phyloP scores from a whole-genome alignment of 2,113 vertebrate genomes.

The Colistium nudipinnis region DNA sequence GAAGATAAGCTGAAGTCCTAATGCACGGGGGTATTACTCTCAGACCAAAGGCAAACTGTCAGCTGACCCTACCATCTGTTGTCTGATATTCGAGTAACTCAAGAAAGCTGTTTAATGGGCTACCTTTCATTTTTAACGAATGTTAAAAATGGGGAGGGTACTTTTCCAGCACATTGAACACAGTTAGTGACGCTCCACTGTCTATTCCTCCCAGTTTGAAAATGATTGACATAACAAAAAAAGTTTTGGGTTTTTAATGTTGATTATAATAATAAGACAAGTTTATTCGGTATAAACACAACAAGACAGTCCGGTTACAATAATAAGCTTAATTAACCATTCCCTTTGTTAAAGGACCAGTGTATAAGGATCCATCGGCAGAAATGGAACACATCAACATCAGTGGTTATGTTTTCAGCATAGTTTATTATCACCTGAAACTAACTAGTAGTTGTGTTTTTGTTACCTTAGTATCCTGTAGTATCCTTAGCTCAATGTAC shows the following conservation, averaged over 20 bases:
- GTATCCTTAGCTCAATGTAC: too few species aligned
- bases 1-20: slow-evolving; percentile 6
- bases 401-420: neutral
- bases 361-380: neutral
- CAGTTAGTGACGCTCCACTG: neutral
- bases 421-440: neutral
- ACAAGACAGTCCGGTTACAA: neutral
- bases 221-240: neutral
- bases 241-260: too few species aligned
- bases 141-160: slow-evolving; percentile 5
- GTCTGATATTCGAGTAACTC: slow-evolving; percentile 19
- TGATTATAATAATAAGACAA: neutral
- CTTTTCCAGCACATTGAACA: neutral
- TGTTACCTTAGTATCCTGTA: neutral
- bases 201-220: neutral
- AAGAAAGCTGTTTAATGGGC: slow-evolving; percentile 1
- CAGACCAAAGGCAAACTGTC: neutral
- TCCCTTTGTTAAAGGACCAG: neutral
- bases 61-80: slow-evolving; percentile 14
- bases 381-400: neutral
- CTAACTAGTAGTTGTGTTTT: neutral
- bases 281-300: neutral
- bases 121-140: neutral
- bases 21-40: slow-evolving; percentile 8
- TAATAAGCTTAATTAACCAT: neutral